Evolutionary conservation across 1,140 invertebrate genomes (phyloP).

Genomic region (Papilio xuthus): DNA sequence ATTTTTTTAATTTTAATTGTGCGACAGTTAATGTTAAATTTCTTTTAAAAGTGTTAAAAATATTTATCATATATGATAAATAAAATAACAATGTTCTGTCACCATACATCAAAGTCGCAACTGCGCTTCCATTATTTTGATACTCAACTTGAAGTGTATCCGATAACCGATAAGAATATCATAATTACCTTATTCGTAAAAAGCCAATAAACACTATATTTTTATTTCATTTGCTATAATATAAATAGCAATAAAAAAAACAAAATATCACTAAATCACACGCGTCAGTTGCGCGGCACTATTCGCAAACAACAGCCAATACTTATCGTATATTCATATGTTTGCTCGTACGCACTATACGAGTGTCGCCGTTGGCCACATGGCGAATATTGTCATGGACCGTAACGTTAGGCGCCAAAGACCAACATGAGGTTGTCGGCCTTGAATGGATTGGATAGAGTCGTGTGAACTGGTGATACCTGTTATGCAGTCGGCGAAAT

Average conservation of each 20-base stretch:
- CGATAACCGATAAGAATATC: conserved; percentile 32
- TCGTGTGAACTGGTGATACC: conserved; percentile 37
- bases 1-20: too few relatives aligned
- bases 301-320: conserved; percentile 2
- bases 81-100: conserved; percentile 9
- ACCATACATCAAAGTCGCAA: conserved; percentile 4
- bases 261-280: conserved; percentile 21
- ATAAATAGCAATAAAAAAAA: conserved; percentile 13
- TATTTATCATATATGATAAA: not conserved
- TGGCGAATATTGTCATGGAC: conserved; percentile 70
- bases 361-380: conserved; percentile 55
- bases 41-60: not conserved
- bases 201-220: conserved; percentile 23
- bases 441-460: conserved; percentile 51
- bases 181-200: conserved; percentile 22
- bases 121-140: not conserved
- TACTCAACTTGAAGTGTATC: conserved; percentile 1
- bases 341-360: conserved; percentile 47
- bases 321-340: conserved; percentile 47
- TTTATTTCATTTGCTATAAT: conserved; percentile 1
- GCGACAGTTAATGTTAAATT: not conserved
- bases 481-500: conserved; percentile 40
- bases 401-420: conserved; percentile 47
- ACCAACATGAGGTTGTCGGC: conserved; percentile 58
- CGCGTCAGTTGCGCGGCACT: conserved; percentile 6